Conservation (phyloP, 1,140 invertebrate genomes). For the Apis laboriosa region DNA sequence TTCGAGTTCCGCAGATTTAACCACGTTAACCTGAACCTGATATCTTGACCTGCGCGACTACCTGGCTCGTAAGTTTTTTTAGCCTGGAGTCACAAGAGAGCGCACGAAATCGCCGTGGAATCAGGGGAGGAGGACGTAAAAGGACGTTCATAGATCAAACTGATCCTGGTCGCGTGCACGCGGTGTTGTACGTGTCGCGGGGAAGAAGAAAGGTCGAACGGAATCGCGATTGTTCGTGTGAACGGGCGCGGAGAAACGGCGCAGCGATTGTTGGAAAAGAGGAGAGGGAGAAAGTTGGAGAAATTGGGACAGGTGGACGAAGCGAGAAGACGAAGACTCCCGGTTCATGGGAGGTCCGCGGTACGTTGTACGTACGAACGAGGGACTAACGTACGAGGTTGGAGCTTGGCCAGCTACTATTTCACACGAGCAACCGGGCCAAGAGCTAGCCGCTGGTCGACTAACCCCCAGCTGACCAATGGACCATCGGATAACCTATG, state of each 20-base stretch:
- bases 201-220: not conserved
- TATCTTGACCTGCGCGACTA: too few species aligned
- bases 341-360: constrained; percentile 62
- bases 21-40: too few species aligned
- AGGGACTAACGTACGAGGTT: constrained; percentile 70
- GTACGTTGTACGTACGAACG: constrained; percentile 70
- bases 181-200: not conserved
- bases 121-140: not conserved
- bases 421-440: constrained; percentile 67
- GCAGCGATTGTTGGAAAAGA: not conserved
- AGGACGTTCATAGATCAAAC: constrained; percentile 40
- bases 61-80: not conserved
- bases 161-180: constrained; percentile 17
- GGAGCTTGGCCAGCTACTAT: constrained; percentile 74
- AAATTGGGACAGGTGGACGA: not conserved
- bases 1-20: too few species aligned
- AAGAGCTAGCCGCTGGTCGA: constrained; percentile 60
- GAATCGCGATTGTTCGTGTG: constrained; percentile 26
- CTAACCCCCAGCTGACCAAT: constrained; percentile 75
- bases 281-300: constrained; percentile 24
- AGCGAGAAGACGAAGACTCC: constrained; percentile 21
- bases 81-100: not conserved
- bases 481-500: constrained; percentile 73
- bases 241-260: too few species aligned
- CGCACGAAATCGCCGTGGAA: not conserved